Base-by-base conservation (phyloP, 92 coral and sea anemone genomes). In the Actinostola sp. region DNA sequence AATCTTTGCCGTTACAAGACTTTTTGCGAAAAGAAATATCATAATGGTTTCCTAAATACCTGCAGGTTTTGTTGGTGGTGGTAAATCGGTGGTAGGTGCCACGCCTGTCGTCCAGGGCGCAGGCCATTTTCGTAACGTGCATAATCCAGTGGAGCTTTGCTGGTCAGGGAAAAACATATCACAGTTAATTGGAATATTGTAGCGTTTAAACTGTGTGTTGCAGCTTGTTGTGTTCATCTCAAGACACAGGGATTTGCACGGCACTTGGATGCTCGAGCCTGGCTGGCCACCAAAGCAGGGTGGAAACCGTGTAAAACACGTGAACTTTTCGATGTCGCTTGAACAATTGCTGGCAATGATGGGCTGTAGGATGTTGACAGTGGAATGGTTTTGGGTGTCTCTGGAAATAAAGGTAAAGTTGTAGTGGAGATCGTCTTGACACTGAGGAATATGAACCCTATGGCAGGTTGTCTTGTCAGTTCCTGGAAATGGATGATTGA, bases 201-300 rank as follows among this genome's bases (percentile, higher is more conserved):
- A 12, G 4, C 44, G 38, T 2, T 20, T 44, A 6, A 84, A 73
- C 46, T 33, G 77, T 21, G 30, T 68, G 59, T 76, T 53, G 41
- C 89, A 84, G 1, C 68, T 42, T 25, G 58, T 84, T n/a, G n/a
- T n/a, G 36, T 39, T 29, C 17, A 84, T 43, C 50, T 45, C 50
- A 3, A 55, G 70, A n/a, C 89, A 84, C 35, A 84, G 85, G 15
- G 89, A 84, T 48, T 67, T 64, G 56, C 89, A 84, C 14, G 89
- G 89, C 10, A 84, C 17, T 39, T 29, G 29, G 26, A 70, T 50
- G n/a, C n/a, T n/a, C n/a, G n/a, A n/a, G n/a, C n/a, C n/a, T n/a
- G n/a, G n/a, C n/a, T n/a, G n/a, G n/a, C n/a, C n/a, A n/a, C n/a
- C n/a, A n/a, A n/a, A 39, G 27, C 89, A 79, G 2, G 81, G 85